Percentiles rank a stretch among this genome's conserved stretches.
phyloP scores from a whole-genome alignment of 1,140 invertebrate genomes.

The Tyrophagus putrescentiae region DNA sequence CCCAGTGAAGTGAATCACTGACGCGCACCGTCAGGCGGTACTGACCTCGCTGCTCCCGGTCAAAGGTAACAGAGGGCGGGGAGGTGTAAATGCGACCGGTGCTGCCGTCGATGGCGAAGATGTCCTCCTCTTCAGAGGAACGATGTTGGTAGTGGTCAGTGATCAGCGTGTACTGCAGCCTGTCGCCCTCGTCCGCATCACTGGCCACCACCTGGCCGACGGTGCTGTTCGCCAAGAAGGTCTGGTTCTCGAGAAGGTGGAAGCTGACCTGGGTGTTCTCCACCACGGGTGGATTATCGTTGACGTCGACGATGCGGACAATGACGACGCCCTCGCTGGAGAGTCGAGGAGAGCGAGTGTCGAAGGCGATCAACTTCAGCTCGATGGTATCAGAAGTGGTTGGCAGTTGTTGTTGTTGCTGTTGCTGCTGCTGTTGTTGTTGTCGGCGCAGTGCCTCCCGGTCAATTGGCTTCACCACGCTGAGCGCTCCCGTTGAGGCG shows the following conservation, averaged over 20 bases:
- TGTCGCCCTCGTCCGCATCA: constrained; percentile 23
- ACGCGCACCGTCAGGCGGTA: constrained; percentile 69
- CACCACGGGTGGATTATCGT: constrained; percentile 71
- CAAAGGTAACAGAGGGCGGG: constrained; percentile 31
- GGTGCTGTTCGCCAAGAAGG: not conserved
- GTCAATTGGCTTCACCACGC: constrained; percentile 59
- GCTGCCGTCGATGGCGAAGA: constrained; percentile 63
- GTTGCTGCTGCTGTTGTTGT: not conserved
- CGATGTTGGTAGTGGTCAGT: no score
- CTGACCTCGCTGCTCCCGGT: constrained; percentile 44
- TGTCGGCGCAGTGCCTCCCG: constrained; percentile 44
- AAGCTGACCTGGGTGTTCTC: constrained; percentile 43
- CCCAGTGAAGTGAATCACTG: constrained; percentile 53
- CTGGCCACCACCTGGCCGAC: constrained; percentile 18
- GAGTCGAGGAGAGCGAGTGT: constrained; percentile 53
- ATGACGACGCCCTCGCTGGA: constrained; percentile 71
- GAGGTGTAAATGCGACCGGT: constrained; percentile 70
- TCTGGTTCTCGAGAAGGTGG: constrained; percentile 53
- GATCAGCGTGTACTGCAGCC: not conserved
- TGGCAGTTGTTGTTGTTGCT: no score
- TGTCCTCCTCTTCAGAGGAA: constrained; percentile 33
- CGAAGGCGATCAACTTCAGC: constrained; percentile 7
- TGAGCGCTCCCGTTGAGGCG: constrained; percentile 70
- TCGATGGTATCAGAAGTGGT: not conserved
- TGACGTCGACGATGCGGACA: constrained; percentile 73